phyloP scores from a whole-genome alignment of 2,797 vertebrate genomes.

The Manis javanica region DNA sequence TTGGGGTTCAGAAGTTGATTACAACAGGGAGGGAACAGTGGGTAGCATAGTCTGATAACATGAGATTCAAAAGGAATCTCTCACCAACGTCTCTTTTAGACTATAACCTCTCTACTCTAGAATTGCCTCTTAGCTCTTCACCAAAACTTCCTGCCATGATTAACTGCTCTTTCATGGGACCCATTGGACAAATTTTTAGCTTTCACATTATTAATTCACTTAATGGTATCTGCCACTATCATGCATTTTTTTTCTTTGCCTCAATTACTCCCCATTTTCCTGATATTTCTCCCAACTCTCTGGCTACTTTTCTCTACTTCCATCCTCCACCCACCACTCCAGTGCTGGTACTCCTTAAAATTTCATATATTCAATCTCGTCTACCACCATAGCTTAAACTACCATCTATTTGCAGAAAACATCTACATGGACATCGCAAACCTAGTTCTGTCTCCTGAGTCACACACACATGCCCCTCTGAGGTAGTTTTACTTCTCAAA shows the following conservation, averaged over 20 bases:
- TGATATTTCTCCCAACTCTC: background rate
- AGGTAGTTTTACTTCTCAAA: conserved; percentile 6
- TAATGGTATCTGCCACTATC: background rate
- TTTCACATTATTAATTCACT: background rate
- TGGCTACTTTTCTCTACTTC: background rate
- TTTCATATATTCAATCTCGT: background rate
- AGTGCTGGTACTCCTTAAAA: background rate
- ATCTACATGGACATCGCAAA: background rate
- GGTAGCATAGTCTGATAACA: background rate
- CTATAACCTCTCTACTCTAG: background rate
- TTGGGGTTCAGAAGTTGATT: background rate
- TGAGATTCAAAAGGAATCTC: background rate
- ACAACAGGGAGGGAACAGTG: background rate
- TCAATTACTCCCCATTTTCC: background rate
- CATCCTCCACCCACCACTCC: background rate
- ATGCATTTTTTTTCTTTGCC: background rate
- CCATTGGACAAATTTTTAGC: background rate
- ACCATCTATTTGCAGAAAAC: background rate
- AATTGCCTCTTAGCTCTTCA: background rate
- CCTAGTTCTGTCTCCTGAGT: background rate
- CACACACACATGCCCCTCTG: background rate
- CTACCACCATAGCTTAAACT: background rate
- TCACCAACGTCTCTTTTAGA: background rate
- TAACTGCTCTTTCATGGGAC: background rate
- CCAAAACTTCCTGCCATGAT: background rate